Evolutionary conservation across 2,888 invertebrate species (phyloP).

Genomic region (Lasioglossum morio): DNA sequence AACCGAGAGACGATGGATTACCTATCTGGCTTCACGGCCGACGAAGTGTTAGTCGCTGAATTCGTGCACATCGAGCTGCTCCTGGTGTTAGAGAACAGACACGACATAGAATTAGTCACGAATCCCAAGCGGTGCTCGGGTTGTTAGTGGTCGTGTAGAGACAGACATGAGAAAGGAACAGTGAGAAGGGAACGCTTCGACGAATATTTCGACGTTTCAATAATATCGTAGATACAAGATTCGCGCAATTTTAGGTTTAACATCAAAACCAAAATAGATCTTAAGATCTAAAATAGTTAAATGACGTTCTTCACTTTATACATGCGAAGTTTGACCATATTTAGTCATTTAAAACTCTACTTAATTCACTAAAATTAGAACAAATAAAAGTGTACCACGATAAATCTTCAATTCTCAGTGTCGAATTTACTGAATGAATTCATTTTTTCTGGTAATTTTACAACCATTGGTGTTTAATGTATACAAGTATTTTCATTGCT

Average conservation of each 20-base stretch:
- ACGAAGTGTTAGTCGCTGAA: conserved; percentile 84
- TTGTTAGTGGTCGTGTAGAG: conserved; percentile 20
- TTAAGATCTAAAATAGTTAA: too few relatives aligned
- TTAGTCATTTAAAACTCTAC: too few relatives aligned
- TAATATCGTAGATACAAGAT: too few relatives aligned
- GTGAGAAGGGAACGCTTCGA: conserved; percentile 9
- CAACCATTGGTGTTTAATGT: background rate
- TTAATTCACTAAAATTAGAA: too few relatives aligned
- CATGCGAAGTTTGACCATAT: too few relatives aligned
- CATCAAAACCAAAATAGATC: too few relatives aligned
- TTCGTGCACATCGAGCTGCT: conserved; percentile 82
- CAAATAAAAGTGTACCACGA: too few relatives aligned
- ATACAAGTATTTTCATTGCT: background rate
- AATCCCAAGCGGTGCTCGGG: conserved; percentile 18
- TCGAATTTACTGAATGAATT: too few relatives aligned
- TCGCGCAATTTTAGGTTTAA: background rate
- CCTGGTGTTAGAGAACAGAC: conserved; percentile 74
- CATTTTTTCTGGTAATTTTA: background rate
- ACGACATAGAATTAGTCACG: conserved; percentile 44
- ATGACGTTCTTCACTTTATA: too few relatives aligned
- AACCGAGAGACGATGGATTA: conserved; percentile 73
- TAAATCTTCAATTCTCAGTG: too few relatives aligned
- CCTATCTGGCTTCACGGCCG: conserved; percentile 83
- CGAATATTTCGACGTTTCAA: background rate
- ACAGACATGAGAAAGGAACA: conserved; percentile 14